Percentiles rank a stretch among this genome's conserved stretches.
Evolutionary conservation across 1,140 invertebrate species (phyloP).

Genomic region (Trypoxylus dichotomus): DNA sequence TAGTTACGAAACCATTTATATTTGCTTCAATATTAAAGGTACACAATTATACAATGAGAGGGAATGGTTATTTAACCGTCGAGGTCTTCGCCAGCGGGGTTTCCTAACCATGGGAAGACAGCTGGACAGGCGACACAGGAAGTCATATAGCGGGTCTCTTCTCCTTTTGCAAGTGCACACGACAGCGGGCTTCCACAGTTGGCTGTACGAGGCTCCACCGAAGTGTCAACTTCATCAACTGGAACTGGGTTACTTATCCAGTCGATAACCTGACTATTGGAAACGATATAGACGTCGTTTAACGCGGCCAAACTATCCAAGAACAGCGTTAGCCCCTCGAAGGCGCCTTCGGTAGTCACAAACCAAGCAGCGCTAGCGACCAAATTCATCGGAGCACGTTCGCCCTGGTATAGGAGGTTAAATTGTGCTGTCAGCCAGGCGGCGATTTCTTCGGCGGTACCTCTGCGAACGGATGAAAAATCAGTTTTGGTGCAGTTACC

Average conservation of each 20-base stretch:
- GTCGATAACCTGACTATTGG: conserved; percentile 40
- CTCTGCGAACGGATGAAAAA: conserved; percentile 48
- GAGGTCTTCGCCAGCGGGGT: conserved; percentile 49
- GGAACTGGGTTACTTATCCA: conserved; percentile 44
- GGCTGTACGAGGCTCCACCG: background rate
- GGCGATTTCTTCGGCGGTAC: conserved; percentile 44
- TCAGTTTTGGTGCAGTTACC: background rate
- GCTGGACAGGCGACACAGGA: conserved; percentile 53
- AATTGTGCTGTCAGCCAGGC: conserved; percentile 42
- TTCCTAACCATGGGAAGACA: conserved; percentile 56
- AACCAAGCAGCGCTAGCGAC: conserved; percentile 39
- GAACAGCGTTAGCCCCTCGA: conserved; percentile 35
- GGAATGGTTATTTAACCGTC: background rate
- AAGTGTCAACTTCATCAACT: conserved; percentile 41
- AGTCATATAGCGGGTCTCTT: conserved; percentile 52
- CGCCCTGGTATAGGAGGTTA: conserved; percentile 26
- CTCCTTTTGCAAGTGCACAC: conserved; percentile 44
- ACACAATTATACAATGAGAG: background rate
- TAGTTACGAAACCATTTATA: background rate
- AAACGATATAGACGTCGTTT: conserved; percentile 42
- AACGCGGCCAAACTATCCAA: conserved; percentile 36
- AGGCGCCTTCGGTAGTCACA: conserved; percentile 32
- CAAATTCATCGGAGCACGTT: conserved; percentile 41
- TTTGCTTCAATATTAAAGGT: background rate
- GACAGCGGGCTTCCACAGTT: background rate